phyloP scores from a whole-genome alignment of 2,113 vertebrate species.

The Vanacampus margaritifer region DNA sequence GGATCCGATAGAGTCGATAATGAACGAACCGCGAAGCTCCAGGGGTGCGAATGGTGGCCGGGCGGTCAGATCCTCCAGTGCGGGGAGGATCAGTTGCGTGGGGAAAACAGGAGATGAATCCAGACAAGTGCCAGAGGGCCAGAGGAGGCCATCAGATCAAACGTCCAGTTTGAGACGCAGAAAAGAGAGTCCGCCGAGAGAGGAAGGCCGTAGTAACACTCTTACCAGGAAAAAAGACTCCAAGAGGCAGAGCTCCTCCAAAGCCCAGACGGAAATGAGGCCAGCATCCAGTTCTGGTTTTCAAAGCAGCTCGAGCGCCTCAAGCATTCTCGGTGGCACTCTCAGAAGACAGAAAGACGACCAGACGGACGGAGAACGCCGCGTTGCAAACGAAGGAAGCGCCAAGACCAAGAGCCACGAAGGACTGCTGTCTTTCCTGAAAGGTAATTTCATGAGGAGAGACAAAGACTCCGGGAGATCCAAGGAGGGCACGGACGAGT shows the following conservation, averaged over 20 bases:
- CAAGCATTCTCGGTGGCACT: conserved; percentile 54
- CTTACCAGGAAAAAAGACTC: conserved; percentile 64
- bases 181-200: conserved; percentile 57
- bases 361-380: conserved; percentile 24
- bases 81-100: conserved; percentile 31
- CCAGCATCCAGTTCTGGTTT: conserved; percentile 39
- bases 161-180: conserved; percentile 48
- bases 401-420: conserved; percentile 54
- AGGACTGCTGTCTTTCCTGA: conserved; percentile 73
- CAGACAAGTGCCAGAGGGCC: conserved; percentile 36
- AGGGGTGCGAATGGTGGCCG: conserved; percentile 55
- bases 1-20: conserved; percentile 62
- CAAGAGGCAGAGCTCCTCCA: conserved; percentile 49
- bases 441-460: conserved; percentile 74
- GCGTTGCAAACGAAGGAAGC: conserved; percentile 35
- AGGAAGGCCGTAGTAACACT: conserved; percentile 56
- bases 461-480: conserved; percentile 65
- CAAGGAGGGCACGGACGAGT: conserved; percentile 34
- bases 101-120: conserved; percentile 18
- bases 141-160: conserved; percentile 48
- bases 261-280: conserved; percentile 37
- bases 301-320: conserved; percentile 51
- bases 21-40: conserved; percentile 58
- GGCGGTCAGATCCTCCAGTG: conserved; percentile 22
- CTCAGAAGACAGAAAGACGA: conserved; percentile 45